phyloP scores from a whole-genome alignment of 2,888 invertebrate genomes.

The Glyphotaelius pellucidus region DNA sequence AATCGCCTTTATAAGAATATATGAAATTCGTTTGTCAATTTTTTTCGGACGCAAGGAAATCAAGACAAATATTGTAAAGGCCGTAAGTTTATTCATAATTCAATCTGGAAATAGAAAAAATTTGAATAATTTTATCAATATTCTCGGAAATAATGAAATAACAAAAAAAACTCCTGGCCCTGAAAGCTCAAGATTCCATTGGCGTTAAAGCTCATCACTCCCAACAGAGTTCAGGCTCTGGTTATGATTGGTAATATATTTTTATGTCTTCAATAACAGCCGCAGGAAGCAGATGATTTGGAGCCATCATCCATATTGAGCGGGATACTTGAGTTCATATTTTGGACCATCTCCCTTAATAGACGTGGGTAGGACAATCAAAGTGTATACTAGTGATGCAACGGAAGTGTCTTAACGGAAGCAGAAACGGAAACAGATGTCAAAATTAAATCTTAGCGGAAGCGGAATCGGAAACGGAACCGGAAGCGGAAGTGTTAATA shows the following conservation, averaged over 20 bases:
- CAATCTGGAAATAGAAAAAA: neutral
- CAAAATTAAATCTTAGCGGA: no score
- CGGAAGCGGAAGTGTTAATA: no score
- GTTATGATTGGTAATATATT: neutral
- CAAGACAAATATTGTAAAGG: neutral
- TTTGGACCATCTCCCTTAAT: constrained; percentile 10
- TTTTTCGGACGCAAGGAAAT: neutral
- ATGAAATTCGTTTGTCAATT: neutral
- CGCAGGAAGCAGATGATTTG: constrained; percentile 31
- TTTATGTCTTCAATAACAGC: constrained; percentile 11
- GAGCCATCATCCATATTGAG: constrained; percentile 25
- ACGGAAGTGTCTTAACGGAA: no score
- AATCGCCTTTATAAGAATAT: neutral
- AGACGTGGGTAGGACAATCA: constrained; percentile 8
- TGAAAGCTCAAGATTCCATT: neutral
- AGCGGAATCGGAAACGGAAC: no score
- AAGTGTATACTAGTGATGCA: neutral
- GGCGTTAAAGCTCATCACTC: neutral
- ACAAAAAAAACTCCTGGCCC: neutral
- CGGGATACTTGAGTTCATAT: constrained; percentile 28
- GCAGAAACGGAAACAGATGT: no score
- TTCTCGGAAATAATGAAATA: neutral
- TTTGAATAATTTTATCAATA: neutral
- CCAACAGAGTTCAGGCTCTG: neutral
- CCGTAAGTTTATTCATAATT: no score